Percentiles rank a stretch among this genome's conserved stretches.
phyloP scores from a whole-genome alignment of 2,888 invertebrate species.

The Campopleginae sp. region DNA sequence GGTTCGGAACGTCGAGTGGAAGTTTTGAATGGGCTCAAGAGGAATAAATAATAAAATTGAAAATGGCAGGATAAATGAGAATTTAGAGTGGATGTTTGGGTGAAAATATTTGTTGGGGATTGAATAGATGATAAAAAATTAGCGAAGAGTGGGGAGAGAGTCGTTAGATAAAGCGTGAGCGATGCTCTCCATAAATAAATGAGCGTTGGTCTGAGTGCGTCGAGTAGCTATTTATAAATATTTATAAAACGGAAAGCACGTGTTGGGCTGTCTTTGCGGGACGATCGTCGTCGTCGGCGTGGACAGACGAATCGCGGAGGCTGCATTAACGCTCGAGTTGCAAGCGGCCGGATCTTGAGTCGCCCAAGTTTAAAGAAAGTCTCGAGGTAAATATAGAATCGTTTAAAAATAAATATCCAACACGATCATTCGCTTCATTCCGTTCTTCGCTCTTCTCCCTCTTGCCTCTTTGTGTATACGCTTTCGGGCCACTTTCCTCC shows the following conservation, averaged over 20 bases:
- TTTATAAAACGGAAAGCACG: constrained; percentile 56
- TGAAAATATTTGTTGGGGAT: background rate
- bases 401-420: constrained; percentile 59
- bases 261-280: constrained; percentile 45
- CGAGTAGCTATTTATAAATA: constrained; percentile 35
- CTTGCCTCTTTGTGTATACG: constrained; percentile 1
- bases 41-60: background rate
- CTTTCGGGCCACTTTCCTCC: constrained; percentile 43
- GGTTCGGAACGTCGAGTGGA: background rate
- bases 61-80: background rate
- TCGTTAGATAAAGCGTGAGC: constrained; percentile 44
- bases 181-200: constrained; percentile 58
- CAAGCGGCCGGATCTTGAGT: constrained; percentile 20
- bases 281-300: constrained; percentile 29
- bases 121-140: constrained; percentile 21
- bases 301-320: constrained; percentile 55
- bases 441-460: background rate
- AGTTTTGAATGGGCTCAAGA: background rate
- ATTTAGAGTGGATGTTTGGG: background rate
- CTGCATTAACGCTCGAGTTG: constrained; percentile 35
- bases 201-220: background rate
- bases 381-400: constrained; percentile 47
- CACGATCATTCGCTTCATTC: constrained; percentile 64
- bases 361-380: constrained; percentile 9
- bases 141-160: constrained; percentile 9